phyloP scores from a whole-genome alignment of 2,113 vertebrate species.

The cat (Felis catus) region F.catus_Fca126_mat1.0 CM031411.1:5340501-5341000 shows the following conservation, averaged over 20 bases:
- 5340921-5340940: background rate
- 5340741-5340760: no score
- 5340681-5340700: background rate
- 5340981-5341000: background rate
- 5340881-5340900: no score
- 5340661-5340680: background rate
- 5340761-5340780: background rate
- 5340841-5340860: background rate
- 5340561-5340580: no score
- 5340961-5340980: background rate
- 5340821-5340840: background rate
- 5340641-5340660: background rate
- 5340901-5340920: background rate
- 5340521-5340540: fast-evolving
- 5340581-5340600: background rate
- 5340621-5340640: background rate
- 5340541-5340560: background rate
- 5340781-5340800: no score
- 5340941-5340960: background rate
- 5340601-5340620: no score
- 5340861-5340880: no score
- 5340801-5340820: no score
- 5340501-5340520: background rate
- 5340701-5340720: background rate
- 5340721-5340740: background rate